Percentiles rank a stretch among this genome's conserved stretches.
These are phyloP conservation scores for Lerista edwardsae DNA, from an alignment of 2,797 vertebrate species.

Conservation along the genomic window DNA sequence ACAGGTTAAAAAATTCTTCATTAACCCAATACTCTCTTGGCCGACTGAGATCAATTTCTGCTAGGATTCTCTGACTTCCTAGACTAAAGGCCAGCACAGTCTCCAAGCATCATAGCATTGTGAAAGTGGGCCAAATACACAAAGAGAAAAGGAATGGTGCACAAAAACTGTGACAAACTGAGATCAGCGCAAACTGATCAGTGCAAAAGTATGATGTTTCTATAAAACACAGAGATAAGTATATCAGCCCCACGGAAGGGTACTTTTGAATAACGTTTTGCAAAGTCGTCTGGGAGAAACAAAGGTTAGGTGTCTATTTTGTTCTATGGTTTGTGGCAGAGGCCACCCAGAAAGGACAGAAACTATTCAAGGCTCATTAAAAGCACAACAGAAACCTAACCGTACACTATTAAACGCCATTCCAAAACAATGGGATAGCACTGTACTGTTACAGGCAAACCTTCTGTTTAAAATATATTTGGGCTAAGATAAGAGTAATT, in stretches of 20 bases:
- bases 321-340: neutral
- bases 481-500: conserved; percentile 19
- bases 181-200: neutral
- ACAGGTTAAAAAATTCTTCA: too few relatives aligned
- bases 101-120: neutral
- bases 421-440: conserved; percentile 6
- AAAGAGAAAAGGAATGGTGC: too few relatives aligned
- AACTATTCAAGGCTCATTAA: neutral
- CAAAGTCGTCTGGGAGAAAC: neutral
- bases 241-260: neutral
- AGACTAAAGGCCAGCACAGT: too few relatives aligned
- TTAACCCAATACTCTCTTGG: neutral
- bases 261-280: neutral
- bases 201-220: neutral
- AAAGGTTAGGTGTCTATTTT: conserved; percentile 11
- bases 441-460: neutral
- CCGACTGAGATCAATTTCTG: neutral
- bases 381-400: neutral
- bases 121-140: too few relatives aligned
- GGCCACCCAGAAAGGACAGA: conserved; percentile 15
- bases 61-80: too few relatives aligned
- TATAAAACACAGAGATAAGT: neutral
- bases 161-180: neutral
- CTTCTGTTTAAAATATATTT: conserved; percentile 22
- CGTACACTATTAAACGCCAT: neutral